These are phyloP conservation scores for Nipponacmea schrenckii DNA, from an alignment of 2,888 invertebrate species.

Conservation along the genomic window DNA sequence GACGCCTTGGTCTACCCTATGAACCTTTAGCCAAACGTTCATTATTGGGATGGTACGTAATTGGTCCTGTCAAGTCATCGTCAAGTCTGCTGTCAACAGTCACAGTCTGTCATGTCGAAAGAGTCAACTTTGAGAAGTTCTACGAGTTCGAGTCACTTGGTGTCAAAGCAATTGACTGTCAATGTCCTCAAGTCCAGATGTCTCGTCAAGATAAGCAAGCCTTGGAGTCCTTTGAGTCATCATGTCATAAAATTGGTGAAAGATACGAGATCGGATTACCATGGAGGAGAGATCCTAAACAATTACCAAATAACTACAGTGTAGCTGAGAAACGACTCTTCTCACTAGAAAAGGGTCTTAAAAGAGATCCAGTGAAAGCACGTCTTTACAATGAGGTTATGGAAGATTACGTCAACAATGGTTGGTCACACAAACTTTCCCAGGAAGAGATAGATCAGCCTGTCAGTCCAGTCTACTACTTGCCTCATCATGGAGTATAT, in stretches of 20 bases:
- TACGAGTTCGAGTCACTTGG: slow-evolving; percentile 1
- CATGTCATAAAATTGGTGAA: background rate
- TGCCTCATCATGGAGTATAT: background rate
- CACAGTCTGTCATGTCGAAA: slow-evolving; percentile 5
- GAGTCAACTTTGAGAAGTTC: slow-evolving; percentile 4
- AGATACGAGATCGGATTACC: background rate
- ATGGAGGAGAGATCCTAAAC: background rate
- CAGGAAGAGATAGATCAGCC: background rate
- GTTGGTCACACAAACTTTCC: background rate
- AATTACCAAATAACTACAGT: background rate
- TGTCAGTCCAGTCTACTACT: background rate
- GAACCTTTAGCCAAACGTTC: slow-evolving; percentile 2
- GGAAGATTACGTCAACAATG: background rate
- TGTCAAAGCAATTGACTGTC: background rate
- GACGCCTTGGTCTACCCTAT: background rate
- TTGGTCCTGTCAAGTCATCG: background rate
- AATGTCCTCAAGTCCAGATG: slow-evolving; percentile 2
- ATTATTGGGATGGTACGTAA: background rate
- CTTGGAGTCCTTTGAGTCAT: background rate
- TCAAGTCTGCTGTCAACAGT: background rate
- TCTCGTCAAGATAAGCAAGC: background rate
- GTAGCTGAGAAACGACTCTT: background rate
- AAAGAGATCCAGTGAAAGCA: background rate
- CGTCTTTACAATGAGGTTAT: background rate
- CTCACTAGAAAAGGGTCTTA: slow-evolving; percentile 1